Base-by-base conservation (phyloP, 1,140 invertebrate species). In the Drosophila arawakana region DNA sequence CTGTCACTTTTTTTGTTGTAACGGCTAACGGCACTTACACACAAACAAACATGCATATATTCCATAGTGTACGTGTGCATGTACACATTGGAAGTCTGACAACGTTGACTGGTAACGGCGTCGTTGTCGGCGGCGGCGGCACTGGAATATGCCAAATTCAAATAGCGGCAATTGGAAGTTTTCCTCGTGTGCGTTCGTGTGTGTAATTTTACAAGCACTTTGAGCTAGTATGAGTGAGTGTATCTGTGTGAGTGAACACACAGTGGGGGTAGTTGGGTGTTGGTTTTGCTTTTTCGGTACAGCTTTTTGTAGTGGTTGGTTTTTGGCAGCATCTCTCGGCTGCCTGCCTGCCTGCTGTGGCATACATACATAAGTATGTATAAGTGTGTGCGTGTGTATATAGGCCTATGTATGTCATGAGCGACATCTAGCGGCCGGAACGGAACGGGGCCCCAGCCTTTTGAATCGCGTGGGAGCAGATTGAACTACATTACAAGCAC, bases 371-470 rank as follows among this genome's bases (percentile, higher is more conserved):
- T 18, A 52, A 39, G 67, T 75, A 49, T 59, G 52, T 50, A 49
- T 44, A 54, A 11, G 7, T 43, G 10, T 57, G 2, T 30, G 3
- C 37, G 11, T 49, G 25, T 43, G 18, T 74, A 44, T 37, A 55
- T 57, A 74, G 83, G 55, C 63, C 77, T 80, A 89, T 89, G 85
- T 89, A 89, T 89, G 84, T 89, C 84, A 89, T 84, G 84, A 89
- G 81, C 81, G 85, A 65, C 83, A 88, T 81, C 81, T 85, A 85
- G 55, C 65, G 75, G 69, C 72, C 72, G 57, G 71, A 66, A 71
- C 72, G 57, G 71, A 66, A 71, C 67, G 58, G 25, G 43, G 21
- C 47, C 39, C 21, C 49, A 18, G 44, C 49, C 34, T 55, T 34
- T 13, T 65, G 47, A 52, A 44, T 63, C 50, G 66, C 72, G 66